A percentile compares a stretch with the other conserved stretches of the same genome.
Conservation (phyloP, 2,888 invertebrate genomes). For the Neoscelio sp. region DNA sequence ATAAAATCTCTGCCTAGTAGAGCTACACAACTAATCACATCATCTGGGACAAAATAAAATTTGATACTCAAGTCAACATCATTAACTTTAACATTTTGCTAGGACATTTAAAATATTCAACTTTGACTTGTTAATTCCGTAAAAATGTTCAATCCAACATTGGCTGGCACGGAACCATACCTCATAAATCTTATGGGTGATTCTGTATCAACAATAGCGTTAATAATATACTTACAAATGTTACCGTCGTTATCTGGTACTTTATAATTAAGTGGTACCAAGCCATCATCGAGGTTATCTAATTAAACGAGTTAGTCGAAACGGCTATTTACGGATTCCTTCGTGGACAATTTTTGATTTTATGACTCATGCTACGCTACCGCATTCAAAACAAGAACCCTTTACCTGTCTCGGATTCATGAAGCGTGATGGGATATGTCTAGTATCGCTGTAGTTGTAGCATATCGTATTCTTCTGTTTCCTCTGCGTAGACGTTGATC, state of each 20-base stretch:
- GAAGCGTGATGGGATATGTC: conserved; percentile 6
- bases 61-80: background rate
- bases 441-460: conserved; percentile 24
- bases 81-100: background rate
- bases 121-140: background rate
- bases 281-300: too few relatives aligned
- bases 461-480: conserved; percentile 1
- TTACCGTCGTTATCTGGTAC: background rate
- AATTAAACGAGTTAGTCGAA: too few relatives aligned
- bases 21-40: background rate
- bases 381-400: conserved; percentile 44
- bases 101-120: background rate
- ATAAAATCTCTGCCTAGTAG: background rate
- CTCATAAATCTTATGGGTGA: conserved; percentile 7
- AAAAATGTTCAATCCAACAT: background rate
- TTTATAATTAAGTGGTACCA: too few relatives aligned
- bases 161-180: background rate
- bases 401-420: conserved; percentile 6
- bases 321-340: too few relatives aligned
- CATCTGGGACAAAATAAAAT: background rate
- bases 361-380: conserved; percentile 22
- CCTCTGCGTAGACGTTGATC: too few relatives aligned
- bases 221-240: background rate
- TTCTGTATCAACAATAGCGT: background rate
- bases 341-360: conserved; percentile 25